Conservation (phyloP, 92 coral and sea anemone species). For the Porites evermanni region DNA sequence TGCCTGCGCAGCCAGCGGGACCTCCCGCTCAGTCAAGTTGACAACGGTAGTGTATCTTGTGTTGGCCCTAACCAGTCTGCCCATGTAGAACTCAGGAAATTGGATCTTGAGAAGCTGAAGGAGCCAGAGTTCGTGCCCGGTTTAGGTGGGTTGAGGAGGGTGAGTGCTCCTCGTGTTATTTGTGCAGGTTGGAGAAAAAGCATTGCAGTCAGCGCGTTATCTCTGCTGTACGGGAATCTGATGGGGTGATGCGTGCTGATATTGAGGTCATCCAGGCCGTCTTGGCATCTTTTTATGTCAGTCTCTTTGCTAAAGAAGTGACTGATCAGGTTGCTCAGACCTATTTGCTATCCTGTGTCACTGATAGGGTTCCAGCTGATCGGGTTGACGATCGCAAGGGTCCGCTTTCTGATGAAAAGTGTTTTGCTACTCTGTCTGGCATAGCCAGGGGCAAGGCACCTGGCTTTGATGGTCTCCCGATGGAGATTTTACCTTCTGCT, state of each 20-base stretch:
- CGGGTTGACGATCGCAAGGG: conserved; percentile 36
- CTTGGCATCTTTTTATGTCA: background rate
- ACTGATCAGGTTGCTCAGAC: background rate
- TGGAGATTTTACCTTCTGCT: conserved; percentile 42
- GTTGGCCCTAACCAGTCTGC: background rate
- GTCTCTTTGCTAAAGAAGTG: background rate
- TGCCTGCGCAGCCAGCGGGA: background rate
- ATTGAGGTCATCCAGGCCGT: background rate
- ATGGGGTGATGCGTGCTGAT: background rate
- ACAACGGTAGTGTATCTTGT: background rate
- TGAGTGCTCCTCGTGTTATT: conserved; percentile 27
- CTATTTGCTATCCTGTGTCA: background rate
- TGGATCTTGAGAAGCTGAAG: background rate
- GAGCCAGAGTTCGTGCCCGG: conserved; percentile 15
- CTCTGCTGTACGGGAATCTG: background rate
- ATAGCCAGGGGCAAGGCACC: conserved; percentile 33
- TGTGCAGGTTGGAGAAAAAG: conserved; percentile 27
- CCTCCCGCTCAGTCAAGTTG: background rate
- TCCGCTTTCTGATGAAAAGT: conserved; percentile 21
- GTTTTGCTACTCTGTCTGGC: conserved; percentile 11
- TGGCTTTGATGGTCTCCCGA: conserved; percentile 52
- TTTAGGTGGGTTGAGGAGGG: conserved; percentile 25
- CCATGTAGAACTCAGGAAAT: background rate
- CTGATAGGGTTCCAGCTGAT: background rate
- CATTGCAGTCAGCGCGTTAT: background rate